Evolutionary conservation across 2,797 vertebrate genomes (phyloP).

Genomic region (Falco rusticolus): DNA sequence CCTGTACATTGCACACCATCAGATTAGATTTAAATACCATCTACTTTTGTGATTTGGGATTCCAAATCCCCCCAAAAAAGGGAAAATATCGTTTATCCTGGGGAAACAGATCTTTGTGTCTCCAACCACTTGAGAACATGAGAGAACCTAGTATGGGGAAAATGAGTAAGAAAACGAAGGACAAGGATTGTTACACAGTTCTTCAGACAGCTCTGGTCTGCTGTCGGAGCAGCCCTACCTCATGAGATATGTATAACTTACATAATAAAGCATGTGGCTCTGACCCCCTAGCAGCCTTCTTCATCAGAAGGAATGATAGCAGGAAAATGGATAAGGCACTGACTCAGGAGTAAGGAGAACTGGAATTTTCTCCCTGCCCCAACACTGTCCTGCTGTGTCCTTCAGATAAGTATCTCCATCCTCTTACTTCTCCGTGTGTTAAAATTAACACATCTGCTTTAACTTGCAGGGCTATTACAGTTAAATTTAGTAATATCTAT

Average conservation of each 20-base stretch:
- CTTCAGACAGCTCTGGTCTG: neutral
- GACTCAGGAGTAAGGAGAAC: neutral
- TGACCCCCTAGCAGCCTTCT: neutral
- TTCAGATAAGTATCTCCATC: neutral
- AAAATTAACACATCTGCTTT: neutral
- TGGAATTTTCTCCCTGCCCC: neutral
- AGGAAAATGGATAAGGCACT: neutral
- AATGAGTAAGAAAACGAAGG: neutral
- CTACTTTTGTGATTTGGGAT: neutral
- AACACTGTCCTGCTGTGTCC: neutral
- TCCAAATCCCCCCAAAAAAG: too few species aligned
- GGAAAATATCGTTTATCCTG: neutral
- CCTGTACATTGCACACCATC: neutral
- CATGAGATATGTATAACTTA: neutral
- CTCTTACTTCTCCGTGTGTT: neutral
- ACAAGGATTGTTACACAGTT: neutral
- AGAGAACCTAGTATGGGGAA: neutral
- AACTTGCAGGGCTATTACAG: neutral
- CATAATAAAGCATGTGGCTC: neutral
- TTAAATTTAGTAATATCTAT: neutral
- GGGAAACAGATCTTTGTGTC: neutral
- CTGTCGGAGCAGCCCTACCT: neutral
- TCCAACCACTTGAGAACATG: neutral
- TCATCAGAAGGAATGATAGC: neutral
- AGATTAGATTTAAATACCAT: neutral